Percentiles rank a stretch among this genome's conserved stretches.
Evolutionary conservation across 2,888 invertebrate genomes (phyloP).

Genomic region (Venustoraphidia nigricollis): DNA sequence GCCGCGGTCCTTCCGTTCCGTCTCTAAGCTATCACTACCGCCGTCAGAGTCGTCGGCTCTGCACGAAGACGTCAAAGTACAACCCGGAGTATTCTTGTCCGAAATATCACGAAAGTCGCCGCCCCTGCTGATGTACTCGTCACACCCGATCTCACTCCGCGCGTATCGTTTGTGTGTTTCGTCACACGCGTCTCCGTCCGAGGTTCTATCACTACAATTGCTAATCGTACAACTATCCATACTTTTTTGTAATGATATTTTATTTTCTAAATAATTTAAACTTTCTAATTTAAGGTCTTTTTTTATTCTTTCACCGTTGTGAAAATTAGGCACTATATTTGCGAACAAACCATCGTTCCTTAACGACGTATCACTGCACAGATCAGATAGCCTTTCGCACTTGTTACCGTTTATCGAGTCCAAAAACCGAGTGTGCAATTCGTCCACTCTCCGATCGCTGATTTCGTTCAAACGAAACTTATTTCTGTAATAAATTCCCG

Average conservation of each 20-base stretch:
- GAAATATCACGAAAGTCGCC: neutral
- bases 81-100: neutral
- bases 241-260: neutral
- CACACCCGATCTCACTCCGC: slow-evolving; percentile 20
- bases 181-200: slow-evolving; percentile 16
- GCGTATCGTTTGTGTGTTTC: slow-evolving; percentile 17
- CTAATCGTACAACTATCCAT: neutral
- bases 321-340: slow-evolving; percentile 28
- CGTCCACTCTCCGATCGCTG: slow-evolving; percentile 31
- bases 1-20: no score
- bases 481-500: slow-evolving; percentile 30
- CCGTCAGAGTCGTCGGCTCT: neutral
- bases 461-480: slow-evolving; percentile 34
- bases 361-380: slow-evolving; percentile 8
- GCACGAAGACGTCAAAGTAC: neutral
- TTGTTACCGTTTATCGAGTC: slow-evolving; percentile 25
- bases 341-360: slow-evolving; percentile 18
- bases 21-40: slow-evolving; percentile 3
- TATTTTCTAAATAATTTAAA: slow-evolving; percentile 4
- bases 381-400: slow-evolving; percentile 9
- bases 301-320: slow-evolving; percentile 5
- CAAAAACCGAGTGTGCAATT: slow-evolving; percentile 26
- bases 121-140: neutral
- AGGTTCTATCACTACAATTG: slow-evolving; percentile 21
- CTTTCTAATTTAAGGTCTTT: slow-evolving; percentile 5